phyloP scores from a whole-genome alignment of 2,113 vertebrate genomes.

The Coreoperca whiteheadi region DNA sequence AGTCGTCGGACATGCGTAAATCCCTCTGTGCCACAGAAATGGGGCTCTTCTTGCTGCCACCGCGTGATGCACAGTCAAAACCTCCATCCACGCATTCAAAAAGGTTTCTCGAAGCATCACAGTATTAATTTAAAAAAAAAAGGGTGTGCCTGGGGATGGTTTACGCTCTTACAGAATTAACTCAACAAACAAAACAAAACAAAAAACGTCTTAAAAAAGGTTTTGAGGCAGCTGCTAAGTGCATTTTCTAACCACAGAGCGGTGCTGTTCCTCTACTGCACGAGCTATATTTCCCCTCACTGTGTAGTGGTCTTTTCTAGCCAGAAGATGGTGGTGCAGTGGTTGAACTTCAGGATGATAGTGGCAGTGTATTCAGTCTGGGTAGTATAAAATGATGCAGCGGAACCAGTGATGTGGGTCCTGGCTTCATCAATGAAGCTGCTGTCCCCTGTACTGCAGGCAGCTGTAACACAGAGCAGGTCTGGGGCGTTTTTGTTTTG shows the following conservation, averaged over 20 bases:
- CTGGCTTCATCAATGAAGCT: background rate
- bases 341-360: background rate
- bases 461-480: background rate
- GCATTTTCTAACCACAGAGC: conserved; percentile 18
- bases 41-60: too few species aligned
- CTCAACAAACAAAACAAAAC: too few species aligned
- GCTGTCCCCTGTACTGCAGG: background rate
- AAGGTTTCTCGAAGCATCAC: background rate
- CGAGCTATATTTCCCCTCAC: background rate
- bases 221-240: background rate
- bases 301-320: background rate
- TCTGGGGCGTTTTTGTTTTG: too few species aligned
- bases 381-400: background rate
- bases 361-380: background rate
- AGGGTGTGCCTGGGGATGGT: background rate
- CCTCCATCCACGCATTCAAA: background rate
- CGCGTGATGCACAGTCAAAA: background rate
- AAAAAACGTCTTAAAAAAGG: background rate
- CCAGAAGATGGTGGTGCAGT: background rate
- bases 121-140: background rate
- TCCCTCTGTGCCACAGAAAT: too few species aligned
- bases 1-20: too few species aligned
- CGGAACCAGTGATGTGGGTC: background rate
- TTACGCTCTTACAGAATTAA: background rate
- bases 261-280: conserved; percentile 6